Base-by-base conservation (phyloP, 2,113 vertebrate species). In the Oplegnathus fasciatus region DNA sequence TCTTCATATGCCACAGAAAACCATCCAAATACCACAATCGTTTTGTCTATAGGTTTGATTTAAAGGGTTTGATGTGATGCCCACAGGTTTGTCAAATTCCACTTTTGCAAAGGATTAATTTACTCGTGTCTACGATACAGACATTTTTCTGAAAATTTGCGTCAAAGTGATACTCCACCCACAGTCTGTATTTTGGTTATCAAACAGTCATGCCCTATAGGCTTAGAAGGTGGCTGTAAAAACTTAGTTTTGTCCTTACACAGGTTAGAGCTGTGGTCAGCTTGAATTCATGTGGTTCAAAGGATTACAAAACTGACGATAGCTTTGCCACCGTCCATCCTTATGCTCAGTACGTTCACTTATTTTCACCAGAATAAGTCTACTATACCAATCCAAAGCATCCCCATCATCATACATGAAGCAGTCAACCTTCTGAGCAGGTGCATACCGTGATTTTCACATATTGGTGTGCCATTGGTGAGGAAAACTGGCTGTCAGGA, bases 1-100 rank as follows among this genome's bases (percentile, higher is more conserved):
- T 69, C 75, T 74, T 40, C 24, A 32, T 26, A 34, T 55, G 58
- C 64, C 54, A n/a, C 62, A 70, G 28, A 37, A 78, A 84, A 57
- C 30, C 42, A 60, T 71, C 52, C n/a, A 42, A 65, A 50, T 20
- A 50, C 20, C 60, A 6, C 6, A 28, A 15, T 9, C 20, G 17
- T 18, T 44, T 26, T 9, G 4, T 17, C 17, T 4, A 24, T 20
- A 20, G 15, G 42, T 50, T 69, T 78, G 20, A 77, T 60, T 65
- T 0, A 42, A 81, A 73, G 7, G 32, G 18, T 54, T 24, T 37
- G 6, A 40, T 40, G 44, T 58, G 37, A 26, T 80, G 66, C 66
- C 34, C 20, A n/a, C 42, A 3, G 52, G 20, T 68, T 55, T 48
- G 9, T 55, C 9, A 37, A 75, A 34, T 32, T 62, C n/a, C 9